phyloP scores from a whole-genome alignment of 35 echinoderm and acorn worm species.

The Lytechinus pictus region DNA sequence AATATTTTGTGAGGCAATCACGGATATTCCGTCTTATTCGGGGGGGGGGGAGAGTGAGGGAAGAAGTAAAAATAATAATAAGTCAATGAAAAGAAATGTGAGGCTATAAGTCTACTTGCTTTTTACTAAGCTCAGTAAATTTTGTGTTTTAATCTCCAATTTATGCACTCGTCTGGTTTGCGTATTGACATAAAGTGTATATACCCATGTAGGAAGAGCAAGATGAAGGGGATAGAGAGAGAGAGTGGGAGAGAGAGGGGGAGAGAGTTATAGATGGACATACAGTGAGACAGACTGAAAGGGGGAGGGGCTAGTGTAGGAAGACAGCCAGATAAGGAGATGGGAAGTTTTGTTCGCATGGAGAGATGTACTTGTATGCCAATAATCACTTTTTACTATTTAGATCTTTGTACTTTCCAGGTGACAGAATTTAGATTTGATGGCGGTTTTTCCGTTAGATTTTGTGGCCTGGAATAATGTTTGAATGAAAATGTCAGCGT shows the following conservation, averaged over 20 bases:
- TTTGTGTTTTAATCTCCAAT: too few species aligned
- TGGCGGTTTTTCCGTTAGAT: background rate
- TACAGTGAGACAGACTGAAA: background rate
- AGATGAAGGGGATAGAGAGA: background rate
- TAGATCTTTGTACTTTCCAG: background rate
- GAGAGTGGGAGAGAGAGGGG: background rate
- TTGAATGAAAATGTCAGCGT: background rate
- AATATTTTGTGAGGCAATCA: too few species aligned
- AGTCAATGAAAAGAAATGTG: too few species aligned
- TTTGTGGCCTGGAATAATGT: constrained; percentile 18
- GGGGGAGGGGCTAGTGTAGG: background rate
- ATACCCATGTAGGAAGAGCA: background rate
- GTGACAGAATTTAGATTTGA: background rate
- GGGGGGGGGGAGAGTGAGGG: too few species aligned
- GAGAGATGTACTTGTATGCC: background rate
- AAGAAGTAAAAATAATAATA: too few species aligned
- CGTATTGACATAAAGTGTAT: too few species aligned
- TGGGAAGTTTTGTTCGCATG: too few species aligned
- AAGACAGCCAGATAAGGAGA: background rate
- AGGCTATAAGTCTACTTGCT: too few species aligned
- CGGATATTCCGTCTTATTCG: too few species aligned
- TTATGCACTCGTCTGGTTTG: too few species aligned
- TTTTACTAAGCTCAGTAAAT: too few species aligned
- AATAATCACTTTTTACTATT: background rate
- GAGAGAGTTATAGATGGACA: background rate